Evolutionary conservation across 2,113 vertebrate species (phyloP), one percentile per base, ranked within the genome.

Genomic region (Fulmarus glacialis): DNA sequence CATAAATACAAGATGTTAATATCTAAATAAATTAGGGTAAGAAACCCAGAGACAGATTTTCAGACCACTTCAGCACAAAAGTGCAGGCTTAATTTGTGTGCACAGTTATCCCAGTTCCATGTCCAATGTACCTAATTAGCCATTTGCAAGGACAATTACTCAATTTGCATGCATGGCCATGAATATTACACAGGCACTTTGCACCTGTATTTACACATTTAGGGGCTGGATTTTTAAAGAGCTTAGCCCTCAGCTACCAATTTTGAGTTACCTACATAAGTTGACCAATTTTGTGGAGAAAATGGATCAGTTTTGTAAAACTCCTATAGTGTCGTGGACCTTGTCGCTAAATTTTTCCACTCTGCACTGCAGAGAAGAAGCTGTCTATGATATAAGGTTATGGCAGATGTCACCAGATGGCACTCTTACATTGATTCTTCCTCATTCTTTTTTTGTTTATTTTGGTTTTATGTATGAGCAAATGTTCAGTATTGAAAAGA

Each of bases 331-430:
- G 47, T 40, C 21, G 14, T 9, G 12, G 32, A 16, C 21, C 36
- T 42, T 21, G 17, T 68, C 48, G 21, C 21, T 60, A 11, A 11
- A 30, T 89, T 59, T 63, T 32, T 52, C 66, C 50, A 30, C 12
- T 7, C 64, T 59, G 75, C 86, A 29, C 56, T 72, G 88, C 88
- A 81, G 92, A 71, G 74, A 15, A 71, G 82, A 3, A 85, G 75
- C 50, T 63, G 38, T 68, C 53, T 68, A 24, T 66, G 77, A 19
- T 74, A 42, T 4, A 56, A 10, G 73, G 73, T 92, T 84, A 50
- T 94, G 80, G 73, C 92, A 75, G 89, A 82, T 93, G 87, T 95
- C 95, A 93, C 96, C 96, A 97, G 97, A 55, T 94, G 95, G 89
- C 94, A 95, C 95, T 95, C 79, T 96, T 94, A 96, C 89, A 92